A percentile compares a stretch with the other conserved stretches of the same genome.
phyloP scores from a whole-genome alignment of 2,888 invertebrate species.

The Malacosoma neustria region DNA sequence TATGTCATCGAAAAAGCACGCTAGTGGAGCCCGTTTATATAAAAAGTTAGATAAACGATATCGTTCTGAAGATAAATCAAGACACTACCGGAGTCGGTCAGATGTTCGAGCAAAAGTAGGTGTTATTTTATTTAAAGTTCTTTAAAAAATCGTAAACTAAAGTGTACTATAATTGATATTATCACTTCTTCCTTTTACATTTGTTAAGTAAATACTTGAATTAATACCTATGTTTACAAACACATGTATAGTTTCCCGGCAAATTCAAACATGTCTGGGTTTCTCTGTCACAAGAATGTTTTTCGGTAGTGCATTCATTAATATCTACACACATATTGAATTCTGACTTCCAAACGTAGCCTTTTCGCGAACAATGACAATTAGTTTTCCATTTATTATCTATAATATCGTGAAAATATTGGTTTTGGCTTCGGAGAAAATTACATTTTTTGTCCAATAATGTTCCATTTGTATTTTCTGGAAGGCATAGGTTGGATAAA shows the following conservation, averaged over 20 bases:
- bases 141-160: background rate
- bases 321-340: slow-evolving; percentile 78
- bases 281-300: slow-evolving; percentile 45
- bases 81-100: slow-evolving; percentile 78
- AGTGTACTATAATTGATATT: background rate
- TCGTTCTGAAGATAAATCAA: slow-evolving; percentile 83
- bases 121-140: slow-evolving; percentile 1
- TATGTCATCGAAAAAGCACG: slow-evolving; percentile 41
- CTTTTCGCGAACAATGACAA: slow-evolving; percentile 66
- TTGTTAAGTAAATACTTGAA: slow-evolving; percentile 21
- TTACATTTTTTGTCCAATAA: slow-evolving; percentile 22
- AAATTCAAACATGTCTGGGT: slow-evolving; percentile 75
- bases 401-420: slow-evolving; percentile 57
- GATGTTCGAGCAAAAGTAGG: slow-evolving; percentile 86
- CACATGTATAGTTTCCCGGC: slow-evolving; percentile 61
- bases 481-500: slow-evolving; percentile 68
- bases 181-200: slow-evolving; percentile 14
- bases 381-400: slow-evolving; percentile 76
- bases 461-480: slow-evolving; percentile 26
- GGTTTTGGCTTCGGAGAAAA: slow-evolving; percentile 47
- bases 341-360: slow-evolving; percentile 74
- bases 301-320: slow-evolving; percentile 69
- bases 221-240: slow-evolving; percentile 64
- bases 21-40: slow-evolving; percentile 76
- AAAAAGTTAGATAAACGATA: slow-evolving; percentile 87